Evolutionary conservation across 2,797 vertebrate genomes (phyloP), one percentile per base, ranked within the genome.

Genomic region (Ptychadena robeensis): DNA sequence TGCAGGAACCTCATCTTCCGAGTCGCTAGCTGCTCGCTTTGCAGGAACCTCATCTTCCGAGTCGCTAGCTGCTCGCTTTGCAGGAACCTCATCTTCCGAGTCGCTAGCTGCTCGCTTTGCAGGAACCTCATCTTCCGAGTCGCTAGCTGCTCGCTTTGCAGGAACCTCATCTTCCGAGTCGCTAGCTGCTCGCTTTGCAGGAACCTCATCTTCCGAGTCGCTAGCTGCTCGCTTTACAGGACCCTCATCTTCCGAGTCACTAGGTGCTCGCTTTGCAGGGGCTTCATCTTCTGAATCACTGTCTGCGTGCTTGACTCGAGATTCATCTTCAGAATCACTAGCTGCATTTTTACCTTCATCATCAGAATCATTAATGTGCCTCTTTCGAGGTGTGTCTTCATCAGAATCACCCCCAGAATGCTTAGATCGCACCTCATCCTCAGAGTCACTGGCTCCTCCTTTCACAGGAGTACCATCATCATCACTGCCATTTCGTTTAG

Each of bases 181-280:
- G 72, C 80, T 94, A 27, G 57, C 85, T 25, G 81, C 64, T 3
- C 84, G 83, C 59, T 88, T 89, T 7, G 81, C 73, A 2, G 86
- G 86, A 10, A 88, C 88, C 28, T 90, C 89, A 0, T 82, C 88
- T 44, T 92, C 91, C 0, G 92, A 93, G 32, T 89, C 91, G 0
- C 87, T 91, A 6, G 53, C 83, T 0, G 38, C 83, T 4, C 82
- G 86, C 48, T 86, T 90, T 0, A 11, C 86, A 0, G 87, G 86
- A 0, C 89, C 90, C 69, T 94, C 93, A 0, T 87, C 90, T 15
- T 95, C 95, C 0, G 94, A 95, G 86, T 95, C 94, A 68, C 92
- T 94, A 75, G 86, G 85, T 0, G 76, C 85, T 1, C 66, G 88
- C 78, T 89, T 93, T 5, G 87, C 85, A 3, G 67, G 86, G 9